Base-by-base conservation (phyloP, 2,888 invertebrate genomes). In the Drosophila imparisetae region DNA sequence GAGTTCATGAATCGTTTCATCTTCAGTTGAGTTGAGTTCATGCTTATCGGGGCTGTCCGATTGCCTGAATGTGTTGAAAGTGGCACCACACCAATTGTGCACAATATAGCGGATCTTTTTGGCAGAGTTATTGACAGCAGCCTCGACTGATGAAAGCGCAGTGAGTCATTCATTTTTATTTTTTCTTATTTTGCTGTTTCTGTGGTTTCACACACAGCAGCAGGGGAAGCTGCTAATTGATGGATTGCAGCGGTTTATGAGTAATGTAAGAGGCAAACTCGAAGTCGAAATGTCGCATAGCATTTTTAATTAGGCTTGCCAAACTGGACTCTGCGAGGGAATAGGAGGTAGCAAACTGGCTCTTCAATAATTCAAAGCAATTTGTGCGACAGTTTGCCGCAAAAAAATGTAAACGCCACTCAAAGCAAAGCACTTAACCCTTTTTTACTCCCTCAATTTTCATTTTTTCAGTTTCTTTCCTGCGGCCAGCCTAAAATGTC, bases 321-420 rank as follows among this genome's bases (percentile, higher is more conserved):
- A 72, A 72, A 67, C 68, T 77, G 68, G 60, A 64, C 72, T 64
- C 53, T 36, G n/a, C 13, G 21, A 24, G 13, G 18, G 40, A 29
- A 11, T 13, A 45, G 24, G 15, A 15, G 45, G 45, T 24, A 54
- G 29, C 11, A 53, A 52, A 45, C 63, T 62, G 30, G 72, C 79
- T 77, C 72, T 83, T 83, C 75, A 83, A 86, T 86, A 87, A 86
- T 86, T 88, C 82, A 88, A 88, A 83, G 86, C 78, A 80, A 86
- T 82, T 88, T 86, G 83, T 86, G 82, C 82, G 86, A 86, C 86
- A 86, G 81, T 87, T 73, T 73, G 68, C 87, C 83, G 70, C 85
- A 87, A 79, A 84, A 85, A 85, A 72, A 73, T 63, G 81, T 74
- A 72, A 74, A 77, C 75, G 72, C 73, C 78, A 80, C 81, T 83